Conservation (phyloP, 2,797 vertebrate species). For the Siniperca undulata region DNA sequence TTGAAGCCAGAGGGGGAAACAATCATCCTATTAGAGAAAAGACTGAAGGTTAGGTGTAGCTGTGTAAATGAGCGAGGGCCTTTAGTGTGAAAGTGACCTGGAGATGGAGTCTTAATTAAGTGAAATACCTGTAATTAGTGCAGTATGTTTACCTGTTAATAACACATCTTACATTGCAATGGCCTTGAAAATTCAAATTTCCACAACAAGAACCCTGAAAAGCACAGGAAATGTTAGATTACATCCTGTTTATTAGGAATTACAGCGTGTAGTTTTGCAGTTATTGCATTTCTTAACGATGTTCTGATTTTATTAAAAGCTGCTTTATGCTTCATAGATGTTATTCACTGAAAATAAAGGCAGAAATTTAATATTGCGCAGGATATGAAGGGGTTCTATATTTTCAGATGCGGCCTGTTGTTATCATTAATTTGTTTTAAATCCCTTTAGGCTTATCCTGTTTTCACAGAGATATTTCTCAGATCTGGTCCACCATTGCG, state of each 20-base stretch:
- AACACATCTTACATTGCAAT: background rate
- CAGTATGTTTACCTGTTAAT: background rate
- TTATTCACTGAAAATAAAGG: constrained; percentile 60
- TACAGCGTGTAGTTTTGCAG: constrained; percentile 40
- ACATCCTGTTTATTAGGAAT: constrained; percentile 61
- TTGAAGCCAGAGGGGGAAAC: constrained; percentile 20
- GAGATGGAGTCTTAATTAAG: background rate
- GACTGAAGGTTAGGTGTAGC: constrained; percentile 16
- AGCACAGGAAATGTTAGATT: constrained; percentile 46
- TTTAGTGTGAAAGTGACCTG: background rate
- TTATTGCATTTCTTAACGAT: constrained; percentile 55
- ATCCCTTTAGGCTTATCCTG: constrained; percentile 66
- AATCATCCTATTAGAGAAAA: constrained; percentile 10
- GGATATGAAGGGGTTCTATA: constrained; percentile 73
- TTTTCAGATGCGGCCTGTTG: constrained; percentile 62
- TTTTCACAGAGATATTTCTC: constrained; percentile 74
- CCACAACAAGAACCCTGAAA: constrained; percentile 17
- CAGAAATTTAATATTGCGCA: constrained; percentile 72
- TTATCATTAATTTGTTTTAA: constrained; percentile 75
- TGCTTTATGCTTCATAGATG: constrained; percentile 55
- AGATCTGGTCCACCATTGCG: constrained; percentile 54
- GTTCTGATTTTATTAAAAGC: constrained; percentile 70
- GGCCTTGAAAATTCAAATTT: constrained; percentile 14
- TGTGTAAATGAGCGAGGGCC: background rate
- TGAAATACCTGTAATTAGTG: constrained; percentile 10